Evolutionary conservation across 2,113 vertebrate species (phyloP), one percentile per base, ranked within the genome.

Genomic region (Hippocampus zosterae): DNA sequence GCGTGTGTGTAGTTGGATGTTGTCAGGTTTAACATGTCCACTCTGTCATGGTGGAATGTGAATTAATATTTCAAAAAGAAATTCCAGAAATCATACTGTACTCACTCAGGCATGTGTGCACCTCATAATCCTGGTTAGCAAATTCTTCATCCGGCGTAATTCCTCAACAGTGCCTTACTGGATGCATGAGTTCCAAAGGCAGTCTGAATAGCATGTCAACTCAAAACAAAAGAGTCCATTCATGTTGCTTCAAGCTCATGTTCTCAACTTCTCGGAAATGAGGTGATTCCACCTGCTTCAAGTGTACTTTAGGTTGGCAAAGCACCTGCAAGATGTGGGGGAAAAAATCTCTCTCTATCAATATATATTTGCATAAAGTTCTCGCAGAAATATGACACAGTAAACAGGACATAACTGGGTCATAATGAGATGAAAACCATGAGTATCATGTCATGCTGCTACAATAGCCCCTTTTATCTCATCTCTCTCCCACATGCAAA

Each of bases 391-490:
- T 25, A 63, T 60, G 7, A 65, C 13, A 13, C 2, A 4, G 29
- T 60, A 46, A 62, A 63, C 33, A 44, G 40, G 62, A 21, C 41
- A 76, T 65, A 84, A 73, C 27, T 69, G 69, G 66, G 72, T 77
- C 75, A 59, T 27, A 41, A 46, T 37, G 48, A 27, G 40, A 76
- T 72, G 46, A 42, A n/a, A 55, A 55, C 52, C 52, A 55, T 11
- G 21, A 55, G 52, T 23, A 23, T 69, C 76, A 25, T 60, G 15
- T 8, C 23, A 50, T 69, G 29, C 42, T 69, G 55, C 46, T 60
- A 87, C 84, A 85, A 80, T 80, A 82, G 59, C 42, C 50, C 76
- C 72, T 76, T 27, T 86, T 87, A 82, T 89, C 25, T 65, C 52
- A 76, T 57, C 41, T 6, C 48, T 66, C 16, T 41, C 55, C 48